These are phyloP conservation scores for Delichon dasypus DNA, from an alignment of 2,797 vertebrate species.

Conservation along the genomic window DNA sequence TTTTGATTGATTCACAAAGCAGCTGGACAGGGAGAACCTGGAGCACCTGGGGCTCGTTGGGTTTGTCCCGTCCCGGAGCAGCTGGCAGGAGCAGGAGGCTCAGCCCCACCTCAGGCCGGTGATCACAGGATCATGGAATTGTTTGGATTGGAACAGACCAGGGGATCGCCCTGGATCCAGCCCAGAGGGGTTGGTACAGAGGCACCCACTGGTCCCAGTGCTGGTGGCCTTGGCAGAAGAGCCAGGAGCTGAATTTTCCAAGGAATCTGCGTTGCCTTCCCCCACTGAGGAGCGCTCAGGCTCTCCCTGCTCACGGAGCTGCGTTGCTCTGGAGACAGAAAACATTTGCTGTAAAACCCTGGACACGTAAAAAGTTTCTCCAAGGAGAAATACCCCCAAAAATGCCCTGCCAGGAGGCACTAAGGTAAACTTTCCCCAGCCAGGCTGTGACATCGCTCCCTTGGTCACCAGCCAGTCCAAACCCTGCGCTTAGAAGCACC, in stretches of 20 bases:
- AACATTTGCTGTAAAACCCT: neutral
- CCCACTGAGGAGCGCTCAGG: fast-evolving
- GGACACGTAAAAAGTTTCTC: neutral
- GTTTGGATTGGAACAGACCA: neutral
- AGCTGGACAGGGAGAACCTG: neutral
- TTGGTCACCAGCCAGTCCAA: neutral
- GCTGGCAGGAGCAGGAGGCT: neutral
- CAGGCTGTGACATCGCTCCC: neutral
- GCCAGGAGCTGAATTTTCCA: neutral
- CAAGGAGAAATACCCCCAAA: neutral
- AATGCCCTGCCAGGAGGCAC: neutral
- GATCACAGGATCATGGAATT: neutral
- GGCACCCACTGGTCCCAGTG: neutral
- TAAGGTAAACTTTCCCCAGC: neutral
- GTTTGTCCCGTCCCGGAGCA: neutral
- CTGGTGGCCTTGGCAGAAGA: neutral
- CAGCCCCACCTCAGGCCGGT: neutral
- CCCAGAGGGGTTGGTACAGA: neutral
- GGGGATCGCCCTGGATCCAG: neutral
- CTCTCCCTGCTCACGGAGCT: neutral
- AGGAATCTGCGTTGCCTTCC: neutral
- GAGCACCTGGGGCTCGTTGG: fast-evolving
- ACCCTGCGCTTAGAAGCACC: neutral
- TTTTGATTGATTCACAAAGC: neutral
- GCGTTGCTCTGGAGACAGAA: conserved; percentile 25